Percentiles rank a stretch among this genome's conserved stretches.
phyloP scores from a whole-genome alignment of 2,888 invertebrate species.

The Nephrotoma guestfalica region DNA sequence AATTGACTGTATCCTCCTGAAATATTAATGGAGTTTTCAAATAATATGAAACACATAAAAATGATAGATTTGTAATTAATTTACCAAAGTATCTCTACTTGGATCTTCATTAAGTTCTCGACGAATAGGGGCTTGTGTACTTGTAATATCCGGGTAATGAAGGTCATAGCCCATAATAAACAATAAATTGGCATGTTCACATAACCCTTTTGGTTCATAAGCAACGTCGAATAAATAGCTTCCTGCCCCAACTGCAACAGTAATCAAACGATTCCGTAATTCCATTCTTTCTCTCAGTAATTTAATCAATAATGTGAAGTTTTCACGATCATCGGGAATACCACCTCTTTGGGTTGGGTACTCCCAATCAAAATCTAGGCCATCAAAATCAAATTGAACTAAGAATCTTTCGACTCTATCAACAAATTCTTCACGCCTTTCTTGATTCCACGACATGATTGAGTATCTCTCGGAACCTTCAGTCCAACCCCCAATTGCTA shows the following conservation, averaged over 20 bases:
- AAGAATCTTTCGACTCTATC: slow-evolving; percentile 31
- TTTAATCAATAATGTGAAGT: slow-evolving; percentile 29
- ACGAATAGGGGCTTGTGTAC: slow-evolving; percentile 30
- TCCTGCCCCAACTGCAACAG: slow-evolving; percentile 35
- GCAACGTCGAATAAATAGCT: slow-evolving; percentile 22
- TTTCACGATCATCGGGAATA: slow-evolving; percentile 26
- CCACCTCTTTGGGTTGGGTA: slow-evolving; percentile 35
- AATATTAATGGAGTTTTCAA: background rate
- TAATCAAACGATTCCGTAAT: slow-evolving; percentile 29
- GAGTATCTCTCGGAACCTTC: slow-evolving; percentile 35
- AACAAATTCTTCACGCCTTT: slow-evolving; percentile 29
- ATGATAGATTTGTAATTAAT: background rate
- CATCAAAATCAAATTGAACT: slow-evolving; percentile 33
- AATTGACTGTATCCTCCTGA: slow-evolving; percentile 24
- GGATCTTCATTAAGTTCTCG: slow-evolving; percentile 12
- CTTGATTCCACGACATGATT: slow-evolving; percentile 28
- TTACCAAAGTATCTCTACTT: slow-evolving; percentile 10
- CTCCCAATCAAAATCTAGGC: slow-evolving; percentile 38
- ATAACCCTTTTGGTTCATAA: slow-evolving; percentile 31
- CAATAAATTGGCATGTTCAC: slow-evolving; percentile 24
- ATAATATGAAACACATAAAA: background rate
- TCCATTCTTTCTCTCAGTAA: slow-evolving; percentile 28
- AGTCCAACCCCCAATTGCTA: slow-evolving; percentile 37
- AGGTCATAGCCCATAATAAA: slow-evolving; percentile 39
- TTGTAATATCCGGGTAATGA: slow-evolving; percentile 23